These are phyloP conservation scores for Cataglyphis livida DNA, from an alignment of 2,888 invertebrate genomes.

Conservation along the genomic window DNA sequence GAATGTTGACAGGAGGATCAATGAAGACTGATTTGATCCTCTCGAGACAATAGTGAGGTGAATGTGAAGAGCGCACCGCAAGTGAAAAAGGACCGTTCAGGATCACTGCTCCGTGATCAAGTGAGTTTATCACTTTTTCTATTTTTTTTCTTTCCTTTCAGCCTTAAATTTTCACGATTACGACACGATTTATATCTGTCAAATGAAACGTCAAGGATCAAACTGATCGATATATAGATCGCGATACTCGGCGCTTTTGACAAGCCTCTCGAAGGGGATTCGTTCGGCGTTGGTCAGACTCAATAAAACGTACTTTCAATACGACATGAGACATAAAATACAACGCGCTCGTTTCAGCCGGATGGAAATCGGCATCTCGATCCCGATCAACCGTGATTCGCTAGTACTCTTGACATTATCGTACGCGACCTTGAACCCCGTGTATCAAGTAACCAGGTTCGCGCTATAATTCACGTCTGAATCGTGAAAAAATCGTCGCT, in stretches of 20 bases:
- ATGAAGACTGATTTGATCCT: conserved; percentile 9
- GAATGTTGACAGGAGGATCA: conserved; percentile 5
- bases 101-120: conserved; percentile 14
- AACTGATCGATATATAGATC: neutral
- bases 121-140: neutral
- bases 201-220: neutral
- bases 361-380: conserved; percentile 18
- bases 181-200: neutral
- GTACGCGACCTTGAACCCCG: conserved; percentile 7
- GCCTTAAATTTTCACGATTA: neutral
- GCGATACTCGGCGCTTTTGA: neutral
- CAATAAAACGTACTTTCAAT: neutral
- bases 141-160: neutral
- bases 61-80: neutral
- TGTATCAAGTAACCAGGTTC: neutral
- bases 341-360: conserved; percentile 19
- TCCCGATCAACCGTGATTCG: conserved; percentile 9
- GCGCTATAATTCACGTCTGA: conserved; percentile 11
- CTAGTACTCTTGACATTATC: conserved; percentile 18
- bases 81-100: conserved; percentile 24
- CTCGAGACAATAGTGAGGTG: neutral
- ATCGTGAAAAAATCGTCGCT: conserved; percentile 8
- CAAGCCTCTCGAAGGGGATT: neutral
- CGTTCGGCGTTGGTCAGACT: neutral
- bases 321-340: conserved; percentile 49